Base-by-base conservation (phyloP, 2,888 invertebrate genomes). In the Acronicta psi region DNA sequence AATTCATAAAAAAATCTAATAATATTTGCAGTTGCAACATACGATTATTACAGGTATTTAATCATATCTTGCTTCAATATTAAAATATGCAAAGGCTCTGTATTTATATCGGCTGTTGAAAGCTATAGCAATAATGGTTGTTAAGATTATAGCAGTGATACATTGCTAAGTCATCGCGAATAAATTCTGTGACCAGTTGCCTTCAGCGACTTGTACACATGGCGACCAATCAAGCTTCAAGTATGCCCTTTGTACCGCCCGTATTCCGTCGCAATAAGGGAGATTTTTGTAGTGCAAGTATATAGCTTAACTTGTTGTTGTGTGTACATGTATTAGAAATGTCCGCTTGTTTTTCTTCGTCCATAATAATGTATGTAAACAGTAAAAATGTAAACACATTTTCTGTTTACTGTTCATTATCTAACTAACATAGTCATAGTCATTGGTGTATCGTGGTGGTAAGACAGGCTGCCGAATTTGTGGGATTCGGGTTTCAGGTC, bases 121-220 rank as follows among this genome's bases (percentile, higher is more conserved):
- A 61, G 53, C 16, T 54, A 47, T 46, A 55, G 69, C 67, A 63
- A 68, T 68, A 68, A 69, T 68, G 68, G 69, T 55, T 68, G 57
- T 58, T 59, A 63, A 63, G 69, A 68, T 68, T 59, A 51, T 23
- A 36, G 25, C 59, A 37, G 49, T 69, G 69, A 69, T 69, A 63
- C 64, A 69, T 69, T 64, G 69, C 52, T 42, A 58, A 69, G 64
- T 69, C 69, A 69, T 56, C 47, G 52, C 52, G 42, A 59, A 68
- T 68, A 63, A 69, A 68, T 68, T 45, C 49, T 53, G 63, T 45
- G 69, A 53, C 69, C 44, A 63, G 68, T 63, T 47, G 18, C 46
- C 20, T 53, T 49, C 43, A 40, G 23, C 31, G 43, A 54, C 36
- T 46, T 40, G 31, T 49, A 53, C 53, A 47, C n/a, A n/a, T n/a